These are phyloP conservation scores for Drosophila demipolita DNA, from an alignment of 2,888 invertebrate genomes.

Conservation along the genomic window DNA sequence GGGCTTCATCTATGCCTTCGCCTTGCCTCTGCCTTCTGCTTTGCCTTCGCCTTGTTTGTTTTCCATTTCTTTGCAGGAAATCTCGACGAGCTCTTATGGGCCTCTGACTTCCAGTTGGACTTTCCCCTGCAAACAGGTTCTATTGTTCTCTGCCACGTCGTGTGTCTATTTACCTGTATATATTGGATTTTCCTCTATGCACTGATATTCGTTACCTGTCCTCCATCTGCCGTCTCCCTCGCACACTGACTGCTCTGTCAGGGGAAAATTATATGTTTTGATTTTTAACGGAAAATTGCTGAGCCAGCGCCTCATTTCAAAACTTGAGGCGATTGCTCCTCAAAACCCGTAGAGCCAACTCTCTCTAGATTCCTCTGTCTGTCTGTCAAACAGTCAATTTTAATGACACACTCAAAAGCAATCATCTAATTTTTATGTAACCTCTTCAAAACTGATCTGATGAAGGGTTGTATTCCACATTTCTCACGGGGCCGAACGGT, in stretches of 20 bases:
- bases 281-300: conserved; percentile 76
- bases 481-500: conserved; percentile 64
- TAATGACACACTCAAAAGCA: conserved; percentile 71
- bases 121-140: conserved; percentile 78
- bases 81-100: conserved; percentile 67
- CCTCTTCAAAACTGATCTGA: conserved; percentile 63
- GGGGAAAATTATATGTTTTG: conserved; percentile 77
- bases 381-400: conserved; percentile 63
- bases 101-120: conserved; percentile 66
- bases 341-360: conserved; percentile 7
- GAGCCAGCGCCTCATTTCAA: conserved; percentile 39
- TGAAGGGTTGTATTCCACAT: conserved; percentile 62
- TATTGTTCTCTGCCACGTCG: conserved; percentile 52
- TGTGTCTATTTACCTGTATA: conserved; percentile 55
- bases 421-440: conserved; percentile 68
- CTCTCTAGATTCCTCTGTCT: neutral
- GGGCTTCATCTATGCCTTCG: conserved; percentile 24
- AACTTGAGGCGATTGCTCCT: conserved; percentile 15
- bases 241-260: conserved; percentile 19
- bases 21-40: conserved; percentile 7
- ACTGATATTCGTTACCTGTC: conserved; percentile 57
- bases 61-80: conserved; percentile 75
- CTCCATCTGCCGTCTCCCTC: conserved; percentile 39
- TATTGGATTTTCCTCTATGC: conserved; percentile 69
- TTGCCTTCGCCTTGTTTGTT: conserved; percentile 52